Percentiles rank a stretch among this genome's conserved stretches.
Evolutionary conservation across 2,888 invertebrate genomes (phyloP).

Genomic region (Megastigmus dorsalis): DNA sequence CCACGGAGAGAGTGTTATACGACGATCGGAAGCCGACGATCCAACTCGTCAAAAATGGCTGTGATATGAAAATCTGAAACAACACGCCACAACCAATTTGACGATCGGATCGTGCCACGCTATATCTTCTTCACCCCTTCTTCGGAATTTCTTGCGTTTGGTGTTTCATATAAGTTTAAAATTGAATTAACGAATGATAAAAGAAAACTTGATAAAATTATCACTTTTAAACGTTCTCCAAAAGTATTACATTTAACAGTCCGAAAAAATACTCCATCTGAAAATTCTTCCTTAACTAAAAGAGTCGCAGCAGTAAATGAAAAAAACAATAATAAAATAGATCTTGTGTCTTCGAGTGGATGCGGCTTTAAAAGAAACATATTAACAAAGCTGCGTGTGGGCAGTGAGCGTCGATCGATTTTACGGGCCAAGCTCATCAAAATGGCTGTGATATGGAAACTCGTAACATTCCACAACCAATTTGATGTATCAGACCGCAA

Average conservation of each 20-base stretch:
- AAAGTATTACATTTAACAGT: neutral
- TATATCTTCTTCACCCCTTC: neutral
- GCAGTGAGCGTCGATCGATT: conserved; percentile 67
- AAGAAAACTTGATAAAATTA: neutral
- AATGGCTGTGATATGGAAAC: conserved; percentile 96
- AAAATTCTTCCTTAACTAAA: too few species aligned
- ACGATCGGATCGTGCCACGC: conserved; percentile 77
- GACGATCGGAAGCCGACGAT: conserved; percentile 76
- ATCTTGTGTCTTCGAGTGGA: too few species aligned
- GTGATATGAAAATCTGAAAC: conserved; percentile 83
- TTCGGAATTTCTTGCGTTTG: neutral
- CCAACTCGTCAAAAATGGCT: conserved; percentile 97
- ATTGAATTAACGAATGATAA: neutral
- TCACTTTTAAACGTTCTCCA: conserved; percentile 6
- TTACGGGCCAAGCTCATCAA: conserved; percentile 89
- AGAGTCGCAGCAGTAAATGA: too few species aligned
- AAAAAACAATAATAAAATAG: neutral
- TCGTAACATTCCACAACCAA: conserved; percentile 87
- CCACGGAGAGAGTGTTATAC: neutral
- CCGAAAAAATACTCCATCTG: too few species aligned
- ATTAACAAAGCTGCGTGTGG: too few species aligned
- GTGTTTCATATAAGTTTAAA: too few species aligned
- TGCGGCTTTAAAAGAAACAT: too few species aligned
- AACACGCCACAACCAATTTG: conserved; percentile 88
- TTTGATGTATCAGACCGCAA: conserved; percentile 86